A percentile compares a stretch with the other conserved stretches of the same genome.
Conservation (phyloP, 2,797 vertebrate species). For the Coreius guichenoti region DNA sequence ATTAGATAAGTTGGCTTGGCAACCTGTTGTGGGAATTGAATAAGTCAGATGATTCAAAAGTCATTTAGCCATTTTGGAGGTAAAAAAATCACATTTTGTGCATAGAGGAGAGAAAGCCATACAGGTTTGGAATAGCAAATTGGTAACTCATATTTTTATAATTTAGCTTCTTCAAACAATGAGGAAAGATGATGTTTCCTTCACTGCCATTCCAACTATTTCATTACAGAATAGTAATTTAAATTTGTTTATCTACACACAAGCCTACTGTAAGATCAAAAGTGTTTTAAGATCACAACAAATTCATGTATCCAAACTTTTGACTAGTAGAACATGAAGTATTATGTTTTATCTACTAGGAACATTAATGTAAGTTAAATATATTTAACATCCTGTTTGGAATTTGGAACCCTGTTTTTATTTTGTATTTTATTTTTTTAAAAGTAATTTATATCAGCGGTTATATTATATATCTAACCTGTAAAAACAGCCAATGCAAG, state of each 20-base stretch:
- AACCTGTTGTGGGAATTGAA: conserved; percentile 64
- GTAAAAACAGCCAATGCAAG: conserved; percentile 36
- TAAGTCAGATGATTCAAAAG: not conserved
- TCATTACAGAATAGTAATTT: too few relatives aligned
- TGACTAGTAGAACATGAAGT: not conserved
- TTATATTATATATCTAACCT: conserved; percentile 23
- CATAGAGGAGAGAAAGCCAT: not conserved
- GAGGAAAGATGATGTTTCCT: not conserved
- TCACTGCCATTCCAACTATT: not conserved
- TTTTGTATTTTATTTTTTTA: too few relatives aligned
- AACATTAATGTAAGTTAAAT: too few relatives aligned
- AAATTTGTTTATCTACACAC: not conserved
- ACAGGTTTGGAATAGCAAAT: not conserved
- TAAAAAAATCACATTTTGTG: too few relatives aligned
- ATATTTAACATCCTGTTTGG: not conserved
- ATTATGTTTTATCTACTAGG: too few relatives aligned
- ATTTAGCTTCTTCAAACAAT: not conserved
- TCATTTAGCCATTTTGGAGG: not conserved
- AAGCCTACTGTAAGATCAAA: not conserved
- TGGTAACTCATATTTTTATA: not conserved
- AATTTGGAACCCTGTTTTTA: not conserved
- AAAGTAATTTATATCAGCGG: not conserved
- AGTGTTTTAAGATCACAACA: not conserved
- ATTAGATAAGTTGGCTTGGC: conserved; percentile 76
- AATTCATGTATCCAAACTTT: not conserved